Base-by-base conservation (phyloP, 2,797 vertebrate genomes). In the Rousettus madagascariensis region DNA sequence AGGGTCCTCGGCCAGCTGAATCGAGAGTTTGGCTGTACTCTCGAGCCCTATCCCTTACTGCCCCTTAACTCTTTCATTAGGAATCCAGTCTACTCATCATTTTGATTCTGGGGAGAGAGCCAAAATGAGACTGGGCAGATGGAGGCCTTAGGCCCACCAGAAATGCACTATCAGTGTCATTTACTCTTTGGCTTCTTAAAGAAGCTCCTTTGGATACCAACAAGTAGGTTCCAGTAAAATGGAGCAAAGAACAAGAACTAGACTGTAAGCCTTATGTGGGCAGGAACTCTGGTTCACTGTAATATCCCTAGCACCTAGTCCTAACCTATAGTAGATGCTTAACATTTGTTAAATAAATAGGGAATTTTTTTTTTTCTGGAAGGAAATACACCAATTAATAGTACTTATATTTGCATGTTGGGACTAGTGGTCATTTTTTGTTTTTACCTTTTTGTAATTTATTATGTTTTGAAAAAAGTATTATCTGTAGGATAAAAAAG, bases 391-490 rank as follows among this genome's bases (percentile, higher is more conserved):
- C 13, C 46, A 51, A 77, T 90, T 82, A 84, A 38, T 74, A 90
- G 30, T 59, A 53, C 19, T 78, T 96, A 78, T 43, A 51, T 83
- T 74, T 92, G 83, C 77, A 72, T 90, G 84, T 89, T 80, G 51
- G 43, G 43, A 88, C 57, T 77, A 77, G 57, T 84, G 49, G 46
- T 80, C 7, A 8, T 93, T 94, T 94, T 55, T n/a, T 90, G 63
- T 79, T 95, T 95, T 79, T 83, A 66, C 51, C 9, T 90, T 91
- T 91, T 75, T 85, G 17, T 87, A 89, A 82, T 63, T 77, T 96
- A 65, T 51, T 79, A 26, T 68, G 51, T 92, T 95, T 92, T 91
- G 51, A 75, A 77, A 83, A 82, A 55, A 93, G 24, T 95, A 36
- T 77, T 84, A 88, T 61, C 65, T 91, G 85, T 78, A 95, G 17